phyloP scores from a whole-genome alignment of 2,797 vertebrate species.

The Erpetoichthys calabaricus region DNA sequence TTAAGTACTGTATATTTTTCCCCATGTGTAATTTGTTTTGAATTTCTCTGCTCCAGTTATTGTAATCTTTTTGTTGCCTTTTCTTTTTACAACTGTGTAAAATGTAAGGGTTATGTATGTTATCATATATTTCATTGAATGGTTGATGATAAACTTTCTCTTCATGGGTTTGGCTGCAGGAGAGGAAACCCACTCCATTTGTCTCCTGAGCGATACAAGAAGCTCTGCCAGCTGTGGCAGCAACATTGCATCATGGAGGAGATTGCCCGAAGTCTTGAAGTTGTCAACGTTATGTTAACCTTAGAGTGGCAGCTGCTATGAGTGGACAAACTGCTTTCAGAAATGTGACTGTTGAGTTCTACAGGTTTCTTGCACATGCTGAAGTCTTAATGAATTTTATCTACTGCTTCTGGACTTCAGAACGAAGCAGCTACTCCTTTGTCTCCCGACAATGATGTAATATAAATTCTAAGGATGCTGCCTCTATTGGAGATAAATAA shows the following conservation, averaged over 20 bases:
- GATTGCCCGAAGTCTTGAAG: conserved; percentile 87
- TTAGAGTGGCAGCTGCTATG: conserved; percentile 93
- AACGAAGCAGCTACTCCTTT: neutral
- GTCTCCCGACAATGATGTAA: neutral
- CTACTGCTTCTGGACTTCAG: neutral
- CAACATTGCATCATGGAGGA: conserved; percentile 95
- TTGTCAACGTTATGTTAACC: conserved; percentile 79
- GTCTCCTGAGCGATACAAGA: conserved; percentile 79
- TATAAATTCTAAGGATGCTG: neutral
- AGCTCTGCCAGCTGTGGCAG: conserved; percentile 86
- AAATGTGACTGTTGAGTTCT: neutral
- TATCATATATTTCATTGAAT: neutral
- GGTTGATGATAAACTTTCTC: too few species aligned
- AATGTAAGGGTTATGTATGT: neutral
- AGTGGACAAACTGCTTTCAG: conserved; percentile 19
- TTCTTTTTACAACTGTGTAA: too few species aligned
- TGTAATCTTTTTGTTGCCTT: too few species aligned
- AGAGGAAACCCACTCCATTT: conserved; percentile 89
- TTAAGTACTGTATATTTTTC: too few species aligned
- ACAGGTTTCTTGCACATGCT: neutral
- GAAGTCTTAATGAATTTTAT: neutral
- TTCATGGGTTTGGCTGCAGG: conserved; percentile 31
- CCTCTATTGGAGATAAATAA: too few species aligned
- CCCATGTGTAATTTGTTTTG: too few species aligned
- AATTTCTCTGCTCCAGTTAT: too few species aligned